A percentile compares a stretch with the other conserved stretches of the same genome.
Conservation (phyloP, 2,113 vertebrate species). For the Clarias macrocephalus region DNA sequence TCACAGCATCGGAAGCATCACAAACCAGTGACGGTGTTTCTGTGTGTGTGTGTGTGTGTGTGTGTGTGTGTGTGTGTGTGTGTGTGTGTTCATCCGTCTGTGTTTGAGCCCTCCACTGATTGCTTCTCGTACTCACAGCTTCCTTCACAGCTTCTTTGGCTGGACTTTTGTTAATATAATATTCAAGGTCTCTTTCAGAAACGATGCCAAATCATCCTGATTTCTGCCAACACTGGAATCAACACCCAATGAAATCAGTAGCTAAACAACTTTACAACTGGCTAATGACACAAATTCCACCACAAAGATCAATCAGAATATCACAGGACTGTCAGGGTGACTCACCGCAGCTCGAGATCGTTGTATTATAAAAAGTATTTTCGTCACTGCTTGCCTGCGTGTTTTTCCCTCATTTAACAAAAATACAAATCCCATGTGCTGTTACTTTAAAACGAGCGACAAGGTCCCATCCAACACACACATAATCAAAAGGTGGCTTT, state of each 20-base stretch:
- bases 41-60: constrained; percentile 1
- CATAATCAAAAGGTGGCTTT: neutral
- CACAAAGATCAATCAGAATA: neutral
- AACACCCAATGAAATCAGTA: neutral
- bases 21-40: neutral
- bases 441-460: neutral
- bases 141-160: constrained; percentile 6
- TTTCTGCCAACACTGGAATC: neutral
- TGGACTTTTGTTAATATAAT: neutral
- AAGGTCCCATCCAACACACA: neutral
- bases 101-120: neutral
- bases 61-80: constrained; percentile 7
- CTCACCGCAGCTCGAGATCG: neutral
- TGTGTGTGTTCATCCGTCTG: neutral
- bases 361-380: neutral
- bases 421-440: neutral
- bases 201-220: neutral
- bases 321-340: neutral
- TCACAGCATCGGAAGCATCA: neutral
- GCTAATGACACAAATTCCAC: neutral
- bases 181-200: constrained; percentile 14
- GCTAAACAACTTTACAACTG: neutral
- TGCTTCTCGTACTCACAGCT: constrained; percentile 3
- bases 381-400: neutral
- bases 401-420: neutral